Evolutionary conservation across 1,140 invertebrate species (phyloP).

Genomic region (Pseudomyrmex concolor): DNA sequence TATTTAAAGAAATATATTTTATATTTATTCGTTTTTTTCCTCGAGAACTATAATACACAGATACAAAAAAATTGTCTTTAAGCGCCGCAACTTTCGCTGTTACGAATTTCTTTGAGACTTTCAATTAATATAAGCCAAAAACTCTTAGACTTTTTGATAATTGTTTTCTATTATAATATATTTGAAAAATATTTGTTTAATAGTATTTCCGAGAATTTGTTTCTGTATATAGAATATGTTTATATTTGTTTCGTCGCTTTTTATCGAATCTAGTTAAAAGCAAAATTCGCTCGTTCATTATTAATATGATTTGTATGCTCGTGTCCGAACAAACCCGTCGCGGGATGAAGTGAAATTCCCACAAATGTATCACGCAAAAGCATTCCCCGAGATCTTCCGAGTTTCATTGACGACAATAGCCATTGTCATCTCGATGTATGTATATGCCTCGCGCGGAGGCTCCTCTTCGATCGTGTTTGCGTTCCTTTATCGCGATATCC

Average conservation of each 20-base stretch:
- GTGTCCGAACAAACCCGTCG: slow-evolving; percentile 4
- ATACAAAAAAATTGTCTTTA: slow-evolving; percentile 35
- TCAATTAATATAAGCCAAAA: not conserved
- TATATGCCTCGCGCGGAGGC: slow-evolving; percentile 36
- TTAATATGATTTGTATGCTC: slow-evolving; percentile 21
- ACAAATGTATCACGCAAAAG: slow-evolving; percentile 63
- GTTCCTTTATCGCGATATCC: slow-evolving; percentile 58
- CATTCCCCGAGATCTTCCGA: slow-evolving; percentile 50
- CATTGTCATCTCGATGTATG: slow-evolving; percentile 64
- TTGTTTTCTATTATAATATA: not conserved
- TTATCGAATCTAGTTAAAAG: not conserved
- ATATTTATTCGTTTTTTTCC: too few relatives aligned
- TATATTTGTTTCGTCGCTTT: not conserved
- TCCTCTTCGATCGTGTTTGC: slow-evolving; percentile 57
- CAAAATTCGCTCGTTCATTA: slow-evolving; percentile 37
- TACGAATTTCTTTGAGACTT: slow-evolving; percentile 24
- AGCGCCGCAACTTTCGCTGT: slow-evolving; percentile 13
- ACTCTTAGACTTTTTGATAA: not conserved
- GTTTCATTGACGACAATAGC: slow-evolving; percentile 56
- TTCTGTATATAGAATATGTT: not conserved
- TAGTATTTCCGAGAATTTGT: not conserved
- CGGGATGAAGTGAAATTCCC: slow-evolving; percentile 64
- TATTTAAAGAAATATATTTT: slow-evolving; percentile 50
- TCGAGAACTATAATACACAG: slow-evolving; percentile 9
- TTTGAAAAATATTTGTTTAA: not conserved